These are phyloP conservation scores for Hafferia zeledoni DNA, from an alignment of 2,797 vertebrate species.

Conservation along the genomic window DNA sequence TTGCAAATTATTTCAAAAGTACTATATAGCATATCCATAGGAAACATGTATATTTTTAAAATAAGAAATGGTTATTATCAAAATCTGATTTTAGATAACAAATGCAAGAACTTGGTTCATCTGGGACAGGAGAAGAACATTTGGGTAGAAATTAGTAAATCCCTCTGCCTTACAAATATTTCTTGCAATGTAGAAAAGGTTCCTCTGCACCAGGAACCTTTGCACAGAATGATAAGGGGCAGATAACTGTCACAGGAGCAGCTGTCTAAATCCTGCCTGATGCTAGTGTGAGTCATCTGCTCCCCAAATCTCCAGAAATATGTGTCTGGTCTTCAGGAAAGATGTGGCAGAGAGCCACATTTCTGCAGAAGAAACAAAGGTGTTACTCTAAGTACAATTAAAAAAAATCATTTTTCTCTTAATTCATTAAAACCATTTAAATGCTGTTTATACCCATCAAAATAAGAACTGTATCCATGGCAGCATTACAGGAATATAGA, in stretches of 20 bases:
- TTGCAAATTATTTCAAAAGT: neutral
- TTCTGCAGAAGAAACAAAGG: neutral
- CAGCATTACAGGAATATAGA: neutral
- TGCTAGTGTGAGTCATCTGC: neutral
- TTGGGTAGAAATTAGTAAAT: neutral
- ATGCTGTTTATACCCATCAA: neutral
- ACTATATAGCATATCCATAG: neutral
- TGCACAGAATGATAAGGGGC: neutral
- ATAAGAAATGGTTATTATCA: neutral
- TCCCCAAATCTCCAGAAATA: neutral
- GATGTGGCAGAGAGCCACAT: neutral
- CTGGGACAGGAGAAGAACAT: neutral
- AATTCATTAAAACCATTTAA: neutral
- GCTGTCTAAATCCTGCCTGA: slow-evolving; percentile 2
- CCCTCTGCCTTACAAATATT: neutral
- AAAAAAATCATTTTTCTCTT: neutral
- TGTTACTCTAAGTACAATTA: neutral
- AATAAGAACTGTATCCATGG: neutral
- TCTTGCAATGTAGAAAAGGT: neutral
- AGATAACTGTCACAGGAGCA: neutral
- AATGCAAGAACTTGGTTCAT: neutral
- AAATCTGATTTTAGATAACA: neutral
- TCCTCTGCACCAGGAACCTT: neutral
- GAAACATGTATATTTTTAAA: neutral
- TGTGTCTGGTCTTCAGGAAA: neutral